phyloP scores from a whole-genome alignment of 2,797 vertebrate genomes.

The Scyliorhinus canicula region DNA sequence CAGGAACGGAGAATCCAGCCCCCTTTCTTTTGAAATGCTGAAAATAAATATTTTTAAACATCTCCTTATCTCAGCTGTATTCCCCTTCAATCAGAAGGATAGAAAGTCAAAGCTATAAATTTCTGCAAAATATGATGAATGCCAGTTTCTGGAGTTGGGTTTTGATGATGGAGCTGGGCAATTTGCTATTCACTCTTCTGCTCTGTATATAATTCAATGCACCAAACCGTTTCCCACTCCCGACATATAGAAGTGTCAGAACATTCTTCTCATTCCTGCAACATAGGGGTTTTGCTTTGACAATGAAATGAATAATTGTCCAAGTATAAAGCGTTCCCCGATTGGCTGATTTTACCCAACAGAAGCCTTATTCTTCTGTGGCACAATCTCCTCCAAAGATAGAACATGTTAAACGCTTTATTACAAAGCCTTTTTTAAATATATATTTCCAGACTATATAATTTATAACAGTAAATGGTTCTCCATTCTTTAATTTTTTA shows the following conservation, averaged over 20 bases:
- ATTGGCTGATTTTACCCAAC: neutral
- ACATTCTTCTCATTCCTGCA: neutral
- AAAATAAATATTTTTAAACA: neutral
- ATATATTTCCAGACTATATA: neutral
- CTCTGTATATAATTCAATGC: neutral
- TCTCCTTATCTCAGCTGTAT: neutral
- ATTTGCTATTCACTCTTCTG: neutral
- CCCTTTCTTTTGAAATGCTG: neutral
- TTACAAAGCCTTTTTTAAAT: neutral
- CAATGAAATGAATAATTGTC: conserved; percentile 23
- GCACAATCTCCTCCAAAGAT: neutral
- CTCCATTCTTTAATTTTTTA: neutral
- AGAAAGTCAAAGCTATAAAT: neutral
- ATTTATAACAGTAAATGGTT: conserved; percentile 3
- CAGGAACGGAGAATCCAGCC: too few species aligned
- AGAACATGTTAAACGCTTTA: neutral
- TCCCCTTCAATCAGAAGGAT: neutral
- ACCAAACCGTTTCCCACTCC: neutral
- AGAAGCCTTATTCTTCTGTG: neutral
- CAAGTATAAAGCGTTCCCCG: neutral
- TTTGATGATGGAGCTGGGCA: neutral
- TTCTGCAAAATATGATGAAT: neutral
- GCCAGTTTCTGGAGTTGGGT: neutral
- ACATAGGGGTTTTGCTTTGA: neutral
- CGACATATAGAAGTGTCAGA: neutral